phyloP scores from a whole-genome alignment of 2,888 invertebrate genomes.

The Taphrorychus bicolor region DNA sequence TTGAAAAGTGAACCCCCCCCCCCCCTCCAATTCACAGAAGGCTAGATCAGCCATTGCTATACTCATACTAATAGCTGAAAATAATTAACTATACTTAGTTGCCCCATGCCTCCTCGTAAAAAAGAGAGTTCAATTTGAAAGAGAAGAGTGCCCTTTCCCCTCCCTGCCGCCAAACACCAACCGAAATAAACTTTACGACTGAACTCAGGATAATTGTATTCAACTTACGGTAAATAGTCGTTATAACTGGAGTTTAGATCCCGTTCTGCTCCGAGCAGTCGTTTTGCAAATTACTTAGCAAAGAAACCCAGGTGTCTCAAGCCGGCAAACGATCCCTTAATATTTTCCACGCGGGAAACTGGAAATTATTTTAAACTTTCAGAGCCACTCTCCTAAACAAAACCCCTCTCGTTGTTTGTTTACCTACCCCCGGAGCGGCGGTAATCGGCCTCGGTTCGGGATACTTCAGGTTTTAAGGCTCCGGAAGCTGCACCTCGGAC shows the following conservation, averaged over 20 bases:
- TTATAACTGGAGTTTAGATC: conserved; percentile 32
- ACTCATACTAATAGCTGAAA: too few relatives aligned
- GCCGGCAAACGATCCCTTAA: conserved; percentile 37
- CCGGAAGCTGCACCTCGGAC: neutral
- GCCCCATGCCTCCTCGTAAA: neutral
- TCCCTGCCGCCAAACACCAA: neutral
- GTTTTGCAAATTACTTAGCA: conserved; percentile 40
- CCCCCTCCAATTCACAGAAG: too few relatives aligned
- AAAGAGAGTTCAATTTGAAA: neutral
- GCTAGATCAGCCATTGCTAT: too few relatives aligned
- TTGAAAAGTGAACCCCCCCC: too few relatives aligned
- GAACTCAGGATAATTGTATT: conserved; percentile 29
- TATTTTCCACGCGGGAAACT: conserved; percentile 27
- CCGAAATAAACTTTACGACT: conserved; percentile 1
- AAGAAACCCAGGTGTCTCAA: conserved; percentile 35
- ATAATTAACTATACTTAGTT: too few relatives aligned
- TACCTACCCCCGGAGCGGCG: neutral
- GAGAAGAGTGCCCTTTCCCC: neutral
- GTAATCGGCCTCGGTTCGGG: neutral
- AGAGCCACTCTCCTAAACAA: conserved; percentile 31
- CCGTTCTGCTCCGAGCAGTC: conserved; percentile 26
- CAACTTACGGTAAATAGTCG: conserved; percentile 34
- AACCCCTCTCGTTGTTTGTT: conserved; percentile 7
- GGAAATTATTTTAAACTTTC: conserved; percentile 37
- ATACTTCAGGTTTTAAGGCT: neutral